Base-by-base conservation (phyloP, 1,140 invertebrate genomes). In the Bombus affinis region DNA sequence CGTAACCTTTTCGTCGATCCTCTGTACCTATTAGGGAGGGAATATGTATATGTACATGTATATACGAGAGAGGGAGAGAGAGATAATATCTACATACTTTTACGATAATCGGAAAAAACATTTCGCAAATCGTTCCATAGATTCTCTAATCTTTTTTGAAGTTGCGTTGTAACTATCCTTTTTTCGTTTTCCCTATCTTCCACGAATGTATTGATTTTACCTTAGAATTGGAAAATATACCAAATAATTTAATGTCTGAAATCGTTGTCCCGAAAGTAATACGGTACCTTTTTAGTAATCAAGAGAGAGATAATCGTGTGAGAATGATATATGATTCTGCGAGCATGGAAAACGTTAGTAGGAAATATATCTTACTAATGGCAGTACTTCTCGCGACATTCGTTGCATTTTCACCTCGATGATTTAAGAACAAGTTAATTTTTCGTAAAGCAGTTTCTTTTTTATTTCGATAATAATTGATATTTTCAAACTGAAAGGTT, bases 31-130 rank as follows among this genome's bases (percentile, higher is more conserved):
- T 39, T 77, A 3, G 47, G 47, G 47, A 53, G 6, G 18, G 6
- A 53, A 70, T 15, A 35, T 10, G 22, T 75, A 83, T 28, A 47
- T 28, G 10, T 77, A 22, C 22, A 22, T 42, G 37, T 22, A 12
- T 28, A 59, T 28, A 28, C 1, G 28, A 65, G n/a, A 44, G 44
- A 18, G 28, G 18, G 5, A 32, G 28, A 15, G 5, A 2, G 62
- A 13, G 15, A 53, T 62, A 32, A 57, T 53, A 35, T 47, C 42
- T 44, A 71, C 75, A 81, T 86, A 95, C 94, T 91, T 28, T 90
- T 89, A 35, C 90, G 83, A 85, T 94, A 94, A 78, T 92, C 82
- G 1, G 81, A 81, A 4, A 94, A 57, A 35, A 93, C 37, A 12
- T 35, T 85, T 74, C 82, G 86, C 35, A 93, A 70, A 39, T 91